phyloP scores from a whole-genome alignment of 2,888 invertebrate species.

The Trachelus iudaicus region DNA sequence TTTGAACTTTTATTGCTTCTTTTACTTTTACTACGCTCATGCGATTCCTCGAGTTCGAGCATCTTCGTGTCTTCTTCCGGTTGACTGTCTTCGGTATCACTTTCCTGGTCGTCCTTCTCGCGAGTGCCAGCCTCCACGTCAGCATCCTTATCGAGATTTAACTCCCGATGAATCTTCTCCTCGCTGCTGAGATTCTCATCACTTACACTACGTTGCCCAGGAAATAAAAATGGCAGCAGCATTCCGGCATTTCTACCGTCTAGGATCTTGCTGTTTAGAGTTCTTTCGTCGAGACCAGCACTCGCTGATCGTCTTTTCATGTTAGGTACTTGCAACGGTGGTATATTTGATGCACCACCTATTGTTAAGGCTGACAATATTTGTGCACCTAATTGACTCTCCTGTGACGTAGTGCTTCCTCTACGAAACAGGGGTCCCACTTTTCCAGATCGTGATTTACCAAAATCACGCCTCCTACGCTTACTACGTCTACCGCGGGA shows the following conservation, averaged over 20 bases:
- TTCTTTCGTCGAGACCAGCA: slow-evolving; percentile 67
- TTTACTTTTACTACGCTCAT: slow-evolving; percentile 52
- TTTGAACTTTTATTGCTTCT: slow-evolving; percentile 48
- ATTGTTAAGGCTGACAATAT: slow-evolving; percentile 74
- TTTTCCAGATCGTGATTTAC: slow-evolving; percentile 59
- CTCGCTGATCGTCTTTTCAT: slow-evolving; percentile 68
- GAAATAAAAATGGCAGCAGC: slow-evolving; percentile 67
- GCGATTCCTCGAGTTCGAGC: slow-evolving; percentile 36
- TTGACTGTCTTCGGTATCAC: slow-evolving; percentile 54
- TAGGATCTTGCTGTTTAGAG: slow-evolving; percentile 45
- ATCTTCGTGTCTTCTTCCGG: slow-evolving; percentile 56
- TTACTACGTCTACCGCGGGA: slow-evolving; percentile 64
- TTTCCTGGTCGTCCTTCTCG: slow-evolving; percentile 51
- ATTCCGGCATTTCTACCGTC: slow-evolving; percentile 49
- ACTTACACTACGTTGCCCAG: slow-evolving; percentile 63
- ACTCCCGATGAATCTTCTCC: slow-evolving; percentile 30
- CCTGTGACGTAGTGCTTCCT: slow-evolving; percentile 84
- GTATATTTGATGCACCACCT: slow-evolving; percentile 66
- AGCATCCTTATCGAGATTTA: slow-evolving; percentile 28
- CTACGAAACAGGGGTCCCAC: slow-evolving; percentile 59
- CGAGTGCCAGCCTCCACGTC: slow-evolving; percentile 46
- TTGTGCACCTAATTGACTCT: slow-evolving; percentile 81
- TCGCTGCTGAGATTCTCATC: slow-evolving; percentile 59
- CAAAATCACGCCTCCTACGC: slow-evolving; percentile 60
- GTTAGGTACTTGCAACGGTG: slow-evolving; percentile 69